phyloP scores from a whole-genome alignment of 92 coral and sea anemone genomes.

The Siderastrea siderea region DNA sequence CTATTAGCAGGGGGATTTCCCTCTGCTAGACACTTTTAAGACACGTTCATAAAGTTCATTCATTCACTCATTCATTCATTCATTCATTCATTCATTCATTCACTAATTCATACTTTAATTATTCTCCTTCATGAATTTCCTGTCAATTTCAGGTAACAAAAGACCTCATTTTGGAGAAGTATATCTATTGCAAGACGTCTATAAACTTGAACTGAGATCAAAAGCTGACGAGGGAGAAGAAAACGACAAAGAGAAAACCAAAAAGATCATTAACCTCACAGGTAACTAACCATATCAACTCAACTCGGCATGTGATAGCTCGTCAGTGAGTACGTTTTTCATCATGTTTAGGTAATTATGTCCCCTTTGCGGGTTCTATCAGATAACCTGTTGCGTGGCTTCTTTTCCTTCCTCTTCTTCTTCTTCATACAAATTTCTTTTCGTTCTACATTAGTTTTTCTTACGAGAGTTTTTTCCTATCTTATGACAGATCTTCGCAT shows the following conservation, averaged over 20 bases:
- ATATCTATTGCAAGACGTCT: neutral
- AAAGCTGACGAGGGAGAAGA: conserved; percentile 5
- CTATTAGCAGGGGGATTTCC: too few relatives aligned
- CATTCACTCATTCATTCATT: too few relatives aligned
- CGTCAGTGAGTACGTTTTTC: neutral
- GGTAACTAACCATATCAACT: neutral
- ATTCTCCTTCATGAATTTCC: too few relatives aligned
- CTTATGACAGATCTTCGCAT: conserved; percentile 55
- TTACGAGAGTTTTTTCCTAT: neutral
- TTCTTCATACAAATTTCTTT: neutral
- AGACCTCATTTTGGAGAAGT: conserved; percentile 24
- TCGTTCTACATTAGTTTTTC: neutral
- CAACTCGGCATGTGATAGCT: too few relatives aligned
- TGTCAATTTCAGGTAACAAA: conserved; percentile 1
- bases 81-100: too few relatives aligned
- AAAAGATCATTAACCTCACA: conserved; percentile 25
- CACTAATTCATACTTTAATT: too few relatives aligned
- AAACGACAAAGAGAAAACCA: neutral
- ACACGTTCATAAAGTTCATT: too few relatives aligned
- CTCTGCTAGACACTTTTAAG: too few relatives aligned
- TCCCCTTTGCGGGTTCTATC: too few relatives aligned
- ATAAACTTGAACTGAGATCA: conserved; percentile 1
- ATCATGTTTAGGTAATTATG: too few relatives aligned
- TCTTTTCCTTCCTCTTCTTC: too few relatives aligned
- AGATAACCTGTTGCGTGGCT: too few relatives aligned